Evolutionary conservation across 1,140 invertebrate species (phyloP), one percentile per base, ranked within the genome.

Genomic region (Pseudomyrmex concolor): DNA sequence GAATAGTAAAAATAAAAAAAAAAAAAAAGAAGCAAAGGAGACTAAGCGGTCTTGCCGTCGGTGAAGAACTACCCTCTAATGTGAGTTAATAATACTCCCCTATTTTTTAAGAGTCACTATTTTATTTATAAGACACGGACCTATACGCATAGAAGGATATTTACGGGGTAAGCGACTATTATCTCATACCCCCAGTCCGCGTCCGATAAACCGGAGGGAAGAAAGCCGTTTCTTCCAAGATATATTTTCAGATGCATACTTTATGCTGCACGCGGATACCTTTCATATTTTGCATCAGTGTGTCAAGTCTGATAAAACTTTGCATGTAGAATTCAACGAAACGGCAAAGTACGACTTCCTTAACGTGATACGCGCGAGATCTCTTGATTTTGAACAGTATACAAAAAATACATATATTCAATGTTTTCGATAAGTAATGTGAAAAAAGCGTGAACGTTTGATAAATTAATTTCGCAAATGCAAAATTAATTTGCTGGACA

Each of bases 71-170:
- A 89, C 84, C 86, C 90, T 90, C 90, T 92, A 91, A 92, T 91
- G 89, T 83, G 89, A 92, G 91, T 92, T 92, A 92, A 92, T 91
- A 91, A 90, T 90, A 92, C 90, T 89, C 91, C 91, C 91, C 90
- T 89, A 89, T 90, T 92, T 91, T 91, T 91, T 88, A 91, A 89
- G 89, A 86, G 74, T 86, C 86, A 78, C 90, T 92, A 90, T 89
- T 90, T 92, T 91, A 92, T 92, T 92, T 92, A 92, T 91, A 89
- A 90, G 91, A 84, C 85, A 86, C 82, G 76, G 86, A 85, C 73
- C 84, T 81, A 78, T 84, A 84, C 87, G 62, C 71, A 63, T 80
- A 45, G 71, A 76, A 59, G 57, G 76, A 87, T 89, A 89, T 89
- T 85, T 85, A 81, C 82, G 77, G 83, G 77, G 60, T 67, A 86